Conservation (phyloP, 2,797 vertebrate genomes). For the Chelmon rostratus region DNA sequence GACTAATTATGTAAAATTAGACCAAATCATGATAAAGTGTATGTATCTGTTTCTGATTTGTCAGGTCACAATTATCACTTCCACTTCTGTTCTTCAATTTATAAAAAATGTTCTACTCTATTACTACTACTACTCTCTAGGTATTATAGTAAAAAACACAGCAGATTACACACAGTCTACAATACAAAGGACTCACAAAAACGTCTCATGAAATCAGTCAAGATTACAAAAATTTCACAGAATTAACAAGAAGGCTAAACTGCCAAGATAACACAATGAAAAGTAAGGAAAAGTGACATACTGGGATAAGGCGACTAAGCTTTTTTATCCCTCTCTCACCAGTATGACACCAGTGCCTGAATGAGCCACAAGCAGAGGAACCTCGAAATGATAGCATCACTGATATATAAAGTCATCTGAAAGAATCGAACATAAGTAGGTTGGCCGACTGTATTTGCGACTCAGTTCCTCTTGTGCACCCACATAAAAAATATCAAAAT, state of each 20-base stretch:
- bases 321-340: not conserved
- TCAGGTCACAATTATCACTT: not conserved
- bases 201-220: not conserved
- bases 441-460: conserved; percentile 4
- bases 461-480: no score
- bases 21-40: not conserved
- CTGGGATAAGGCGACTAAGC: not conserved
- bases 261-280: not conserved
- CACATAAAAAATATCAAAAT: not conserved
- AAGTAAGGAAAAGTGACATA: not conserved
- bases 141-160: not conserved
- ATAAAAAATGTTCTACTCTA: not conserved
- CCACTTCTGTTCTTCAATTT: not conserved
- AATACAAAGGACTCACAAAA: not conserved
- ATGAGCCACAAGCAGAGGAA: not conserved
- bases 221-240: not conserved
- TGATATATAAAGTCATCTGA: not conserved
- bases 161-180: not conserved
- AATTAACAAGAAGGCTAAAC: not conserved
- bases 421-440: not conserved
- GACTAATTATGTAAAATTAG: no score
- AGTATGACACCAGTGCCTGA: not conserved
- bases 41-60: not conserved
- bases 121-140: no score
- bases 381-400: not conserved